A percentile compares a stretch with the other conserved stretches of the same genome.
Evolutionary conservation across 2,888 invertebrate species (phyloP).

Genomic region (Diloba caeruleocephala): DNA sequence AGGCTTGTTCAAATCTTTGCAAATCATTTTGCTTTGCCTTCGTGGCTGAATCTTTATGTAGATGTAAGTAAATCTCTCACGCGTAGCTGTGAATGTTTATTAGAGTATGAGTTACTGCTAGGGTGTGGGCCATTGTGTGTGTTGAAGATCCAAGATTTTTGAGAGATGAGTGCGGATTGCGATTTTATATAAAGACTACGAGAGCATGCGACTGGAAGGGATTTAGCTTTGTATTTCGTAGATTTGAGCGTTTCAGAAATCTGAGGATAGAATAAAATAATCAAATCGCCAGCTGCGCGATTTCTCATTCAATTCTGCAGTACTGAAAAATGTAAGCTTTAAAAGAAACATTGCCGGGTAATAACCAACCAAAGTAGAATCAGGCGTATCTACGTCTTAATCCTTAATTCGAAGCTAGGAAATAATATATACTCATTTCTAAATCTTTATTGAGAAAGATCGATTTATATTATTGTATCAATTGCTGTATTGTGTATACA

Average conservation of each 20-base stretch:
- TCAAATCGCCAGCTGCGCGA: conserved; percentile 4
- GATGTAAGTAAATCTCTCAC: conserved; percentile 35
- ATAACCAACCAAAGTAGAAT: no score
- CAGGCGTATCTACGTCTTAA: no score
- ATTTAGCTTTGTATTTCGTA: conserved; percentile 23
- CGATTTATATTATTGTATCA: no score
- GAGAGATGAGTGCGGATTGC: conserved; percentile 13
- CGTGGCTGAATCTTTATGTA: conserved; percentile 4
- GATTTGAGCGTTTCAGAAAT: conserved; percentile 8
- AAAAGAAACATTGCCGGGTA: no score
- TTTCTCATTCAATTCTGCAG: conserved; percentile 3
- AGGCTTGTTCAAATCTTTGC: conserved; percentile 26
- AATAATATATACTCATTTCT: no score
- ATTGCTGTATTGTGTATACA: background rate
- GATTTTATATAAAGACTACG: conserved; percentile 11
- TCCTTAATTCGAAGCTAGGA: no score
- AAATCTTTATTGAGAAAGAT: no score
- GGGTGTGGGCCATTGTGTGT: conserved; percentile 32
- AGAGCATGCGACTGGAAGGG: conserved; percentile 7
- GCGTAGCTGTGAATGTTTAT: conserved; percentile 40
- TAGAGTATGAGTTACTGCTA: conserved; percentile 38
- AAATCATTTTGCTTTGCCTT: conserved; percentile 9
- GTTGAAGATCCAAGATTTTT: conserved; percentile 19
- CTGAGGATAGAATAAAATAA: conserved; percentile 2
- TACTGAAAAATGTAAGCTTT: background rate